Conservation (phyloP, 2,888 invertebrate genomes). For the Callosobruchus maculatus region DNA sequence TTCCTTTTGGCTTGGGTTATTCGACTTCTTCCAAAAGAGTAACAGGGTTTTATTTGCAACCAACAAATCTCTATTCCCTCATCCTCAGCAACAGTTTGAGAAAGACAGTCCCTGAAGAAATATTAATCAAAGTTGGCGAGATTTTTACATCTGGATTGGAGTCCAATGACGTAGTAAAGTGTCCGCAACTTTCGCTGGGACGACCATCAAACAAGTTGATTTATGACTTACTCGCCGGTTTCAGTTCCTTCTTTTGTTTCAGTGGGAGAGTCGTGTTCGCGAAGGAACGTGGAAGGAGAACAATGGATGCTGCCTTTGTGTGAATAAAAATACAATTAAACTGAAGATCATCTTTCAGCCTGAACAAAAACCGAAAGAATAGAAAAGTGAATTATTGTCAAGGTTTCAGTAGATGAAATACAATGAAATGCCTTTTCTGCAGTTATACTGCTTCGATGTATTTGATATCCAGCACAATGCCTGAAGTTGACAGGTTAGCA, state of each 20-base stretch:
- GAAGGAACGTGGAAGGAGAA: neutral
- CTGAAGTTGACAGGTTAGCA: no score
- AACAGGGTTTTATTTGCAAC: no score
- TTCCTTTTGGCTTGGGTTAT: no score
- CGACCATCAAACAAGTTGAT: neutral
- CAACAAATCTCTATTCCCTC: neutral
- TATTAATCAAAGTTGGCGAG: neutral
- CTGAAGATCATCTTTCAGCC: neutral
- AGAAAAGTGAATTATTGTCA: neutral
- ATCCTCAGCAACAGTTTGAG: neutral
- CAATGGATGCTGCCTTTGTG: neutral
- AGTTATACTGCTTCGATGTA: neutral
- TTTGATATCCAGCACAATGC: no score
- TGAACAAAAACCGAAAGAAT: neutral
- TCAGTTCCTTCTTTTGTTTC: neutral
- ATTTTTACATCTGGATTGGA: neutral
- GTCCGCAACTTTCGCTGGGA: neutral
- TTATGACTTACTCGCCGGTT: neutral
- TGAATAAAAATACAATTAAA: neutral
- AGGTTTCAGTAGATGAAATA: neutral
- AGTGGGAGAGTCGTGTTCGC: neutral
- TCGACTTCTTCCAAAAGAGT: no score
- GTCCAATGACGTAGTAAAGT: neutral
- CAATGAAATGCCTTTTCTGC: neutral
- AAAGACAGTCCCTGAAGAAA: neutral